These are phyloP conservation scores for Pseudomyrmex gracilis DNA, from an alignment of 1,140 invertebrate species.

Conservation along the genomic window DNA sequence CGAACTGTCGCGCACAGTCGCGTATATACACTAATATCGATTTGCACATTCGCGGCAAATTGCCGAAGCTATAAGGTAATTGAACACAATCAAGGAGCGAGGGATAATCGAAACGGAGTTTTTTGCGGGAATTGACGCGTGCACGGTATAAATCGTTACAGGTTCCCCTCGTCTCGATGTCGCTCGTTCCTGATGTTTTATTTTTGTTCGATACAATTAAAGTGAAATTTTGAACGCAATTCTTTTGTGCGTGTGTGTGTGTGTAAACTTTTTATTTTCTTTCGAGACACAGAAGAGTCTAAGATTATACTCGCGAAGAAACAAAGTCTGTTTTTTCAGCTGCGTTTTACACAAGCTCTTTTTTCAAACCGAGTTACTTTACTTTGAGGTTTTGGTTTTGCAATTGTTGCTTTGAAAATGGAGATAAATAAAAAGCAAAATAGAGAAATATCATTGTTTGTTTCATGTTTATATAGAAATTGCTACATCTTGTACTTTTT, in stretches of 20 bases:
- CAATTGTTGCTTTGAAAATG: background rate
- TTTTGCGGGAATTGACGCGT: slow-evolving; percentile 33
- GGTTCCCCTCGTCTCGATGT: background rate
- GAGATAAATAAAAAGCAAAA: no score
- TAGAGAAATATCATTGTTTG: no score
- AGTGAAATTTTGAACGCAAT: slow-evolving; percentile 4
- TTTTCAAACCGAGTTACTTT: background rate
- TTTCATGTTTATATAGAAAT: no score
- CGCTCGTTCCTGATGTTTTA: background rate
- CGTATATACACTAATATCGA: slow-evolving; percentile 46
- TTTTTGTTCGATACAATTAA: background rate
- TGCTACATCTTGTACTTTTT: no score
- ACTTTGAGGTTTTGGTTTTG: background rate
- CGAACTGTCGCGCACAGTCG: background rate
- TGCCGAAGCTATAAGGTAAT: slow-evolving; percentile 49
- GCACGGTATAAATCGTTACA: background rate
- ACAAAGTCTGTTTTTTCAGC: slow-evolving; percentile 26
- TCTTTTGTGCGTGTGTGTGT: no score
- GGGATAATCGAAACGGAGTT: slow-evolving; percentile 30
- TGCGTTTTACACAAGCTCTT: background rate
- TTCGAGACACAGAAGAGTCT: background rate
- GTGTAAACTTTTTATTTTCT: slow-evolving; percentile 6
- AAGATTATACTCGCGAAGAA: slow-evolving; percentile 26
- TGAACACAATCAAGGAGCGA: slow-evolving; percentile 36
- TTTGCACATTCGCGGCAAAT: slow-evolving; percentile 46